A percentile compares a stretch with the other conserved stretches of the same genome.
Evolutionary conservation across 2,888 invertebrate species (phyloP).

Genomic region (Danaus chrysippus): DNA sequence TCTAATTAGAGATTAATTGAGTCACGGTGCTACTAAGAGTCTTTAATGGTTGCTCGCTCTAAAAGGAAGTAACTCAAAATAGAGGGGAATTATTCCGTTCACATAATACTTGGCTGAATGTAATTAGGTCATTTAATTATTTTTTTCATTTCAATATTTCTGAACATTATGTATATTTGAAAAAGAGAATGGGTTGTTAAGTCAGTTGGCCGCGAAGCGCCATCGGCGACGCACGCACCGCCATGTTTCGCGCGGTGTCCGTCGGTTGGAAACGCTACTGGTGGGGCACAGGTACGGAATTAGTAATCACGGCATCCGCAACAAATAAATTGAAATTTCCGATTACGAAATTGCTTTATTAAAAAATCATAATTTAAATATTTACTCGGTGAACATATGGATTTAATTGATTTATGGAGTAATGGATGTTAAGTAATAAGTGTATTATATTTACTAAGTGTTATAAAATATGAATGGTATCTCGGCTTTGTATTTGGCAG

Average conservation of each 20-base stretch:
- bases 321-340: conserved; percentile 48
- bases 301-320: conserved; percentile 62
- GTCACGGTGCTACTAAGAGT: conserved; percentile 54
- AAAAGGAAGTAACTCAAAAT: conserved; percentile 8
- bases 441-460: neutral
- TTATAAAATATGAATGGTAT: conserved; percentile 6
- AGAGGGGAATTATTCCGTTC: neutral
- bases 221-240: conserved; percentile 61
- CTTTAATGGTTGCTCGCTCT: conserved; percentile 49
- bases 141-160: neutral
- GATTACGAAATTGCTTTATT: conserved; percentile 36
- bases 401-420: too few species aligned
- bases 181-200: conserved; percentile 30
- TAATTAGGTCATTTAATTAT: neutral
- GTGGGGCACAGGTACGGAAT: conserved; percentile 77
- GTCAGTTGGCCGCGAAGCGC: conserved; percentile 66
- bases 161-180: neutral
- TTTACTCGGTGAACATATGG: neutral
- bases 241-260: conserved; percentile 69
- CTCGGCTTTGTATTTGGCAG: conserved; percentile 29
- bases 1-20: conserved; percentile 76
- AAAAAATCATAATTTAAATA: conserved; percentile 21
- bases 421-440: neutral
- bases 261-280: conserved; percentile 74
- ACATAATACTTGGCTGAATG: neutral